Conservation (phyloP, 1,140 invertebrate genomes). For the Neodiprion lecontei region DNA sequence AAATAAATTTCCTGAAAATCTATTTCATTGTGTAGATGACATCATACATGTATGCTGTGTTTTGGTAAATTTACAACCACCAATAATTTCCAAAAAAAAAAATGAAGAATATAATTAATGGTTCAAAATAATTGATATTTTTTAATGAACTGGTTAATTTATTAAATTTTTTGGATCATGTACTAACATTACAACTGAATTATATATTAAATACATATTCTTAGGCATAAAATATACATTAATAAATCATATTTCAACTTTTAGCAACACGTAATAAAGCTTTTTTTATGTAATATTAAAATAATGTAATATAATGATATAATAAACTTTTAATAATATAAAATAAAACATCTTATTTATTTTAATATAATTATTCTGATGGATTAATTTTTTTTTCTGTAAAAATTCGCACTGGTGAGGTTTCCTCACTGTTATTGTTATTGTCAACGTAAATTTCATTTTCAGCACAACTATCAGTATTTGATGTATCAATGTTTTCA, state of each 20-base stretch:
- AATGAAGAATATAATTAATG: neutral
- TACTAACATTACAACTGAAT: too few species aligned
- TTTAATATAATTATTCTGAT: too few species aligned
- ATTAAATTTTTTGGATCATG: too few species aligned
- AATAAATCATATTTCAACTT: neutral
- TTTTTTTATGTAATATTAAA: neutral
- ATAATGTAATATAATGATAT: too few species aligned
- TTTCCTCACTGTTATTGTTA: neutral
- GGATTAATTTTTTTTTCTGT: too few species aligned
- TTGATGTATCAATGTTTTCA: neutral
- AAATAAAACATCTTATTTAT: too few species aligned
- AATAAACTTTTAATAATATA: too few species aligned
- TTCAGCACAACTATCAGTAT: neutral
- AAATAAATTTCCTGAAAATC: slow-evolving; percentile 33
- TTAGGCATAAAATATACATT: neutral
- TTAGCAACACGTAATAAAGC: neutral
- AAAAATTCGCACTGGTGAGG: neutral
- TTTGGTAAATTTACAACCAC: slow-evolving; percentile 20
- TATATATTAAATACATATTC: too few species aligned
- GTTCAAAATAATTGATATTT: too few species aligned
- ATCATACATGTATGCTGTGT: slow-evolving; percentile 28
- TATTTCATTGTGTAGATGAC: slow-evolving; percentile 24
- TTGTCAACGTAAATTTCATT: too few species aligned
- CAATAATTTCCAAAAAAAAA: slow-evolving; percentile 16
- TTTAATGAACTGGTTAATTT: too few species aligned